A percentile compares a stretch with the other conserved stretches of the same genome.
These are phyloP conservation scores for Solenopsis fugax DNA, from an alignment of 1,140 invertebrate genomes.

Conservation along the genomic window DNA sequence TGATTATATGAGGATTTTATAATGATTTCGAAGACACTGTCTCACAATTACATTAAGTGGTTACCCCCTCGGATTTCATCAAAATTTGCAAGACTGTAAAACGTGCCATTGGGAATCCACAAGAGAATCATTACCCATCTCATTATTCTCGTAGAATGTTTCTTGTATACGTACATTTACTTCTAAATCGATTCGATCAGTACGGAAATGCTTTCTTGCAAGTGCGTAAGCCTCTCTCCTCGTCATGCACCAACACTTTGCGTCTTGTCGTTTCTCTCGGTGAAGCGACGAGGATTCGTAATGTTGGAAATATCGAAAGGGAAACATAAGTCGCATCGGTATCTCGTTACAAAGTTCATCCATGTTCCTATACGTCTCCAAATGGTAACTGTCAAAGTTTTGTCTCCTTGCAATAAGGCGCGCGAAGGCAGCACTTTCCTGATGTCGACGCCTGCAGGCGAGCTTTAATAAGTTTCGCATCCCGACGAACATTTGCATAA, in stretches of 20 bases:
- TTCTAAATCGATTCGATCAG: background rate
- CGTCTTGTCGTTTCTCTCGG: background rate
- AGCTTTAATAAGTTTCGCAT: conserved; percentile 46
- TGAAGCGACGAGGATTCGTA: conserved; percentile 7
- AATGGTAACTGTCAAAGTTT: conserved; percentile 43
- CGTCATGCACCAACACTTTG: background rate
- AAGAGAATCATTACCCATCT: background rate
- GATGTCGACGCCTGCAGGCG: background rate
- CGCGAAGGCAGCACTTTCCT: background rate
- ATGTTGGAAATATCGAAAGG: conserved; percentile 26
- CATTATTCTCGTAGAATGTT: background rate
- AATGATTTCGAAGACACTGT: too few species aligned
- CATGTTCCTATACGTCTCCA: background rate
- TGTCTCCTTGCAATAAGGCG: background rate
- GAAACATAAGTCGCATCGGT: background rate
- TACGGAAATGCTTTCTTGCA: background rate
- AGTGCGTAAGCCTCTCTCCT: conserved; percentile 1
- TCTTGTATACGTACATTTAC: background rate
- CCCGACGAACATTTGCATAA: conserved; percentile 47
- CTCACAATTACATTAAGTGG: too few species aligned
- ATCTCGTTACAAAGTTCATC: background rate
- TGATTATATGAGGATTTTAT: too few species aligned
- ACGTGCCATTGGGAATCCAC: too few species aligned
- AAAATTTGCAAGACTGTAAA: conserved; percentile 2
- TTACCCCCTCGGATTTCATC: too few species aligned